phyloP scores from a whole-genome alignment of 2,888 invertebrate genomes.

The Oscheius sp. region DNA sequence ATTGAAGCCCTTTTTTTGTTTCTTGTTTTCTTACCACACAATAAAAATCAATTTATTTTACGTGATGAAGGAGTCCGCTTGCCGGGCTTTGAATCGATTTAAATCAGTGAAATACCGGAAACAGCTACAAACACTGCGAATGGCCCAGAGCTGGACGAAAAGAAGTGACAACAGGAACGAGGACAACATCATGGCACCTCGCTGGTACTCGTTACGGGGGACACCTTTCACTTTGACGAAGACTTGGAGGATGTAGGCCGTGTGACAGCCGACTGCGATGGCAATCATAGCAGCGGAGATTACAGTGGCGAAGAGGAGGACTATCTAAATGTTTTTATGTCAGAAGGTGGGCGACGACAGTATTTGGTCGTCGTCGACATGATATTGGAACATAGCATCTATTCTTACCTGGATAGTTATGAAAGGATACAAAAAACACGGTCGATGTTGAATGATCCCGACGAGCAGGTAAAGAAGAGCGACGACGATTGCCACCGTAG shows the following conservation, averaged over 20 bases:
- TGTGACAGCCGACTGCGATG: conserved; percentile 54
- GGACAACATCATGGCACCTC: conserved; percentile 41
- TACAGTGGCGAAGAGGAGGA: conserved; percentile 51
- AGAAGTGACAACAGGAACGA: conserved; percentile 48
- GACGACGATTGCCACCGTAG: conserved; percentile 55
- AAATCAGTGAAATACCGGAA: conserved; percentile 58
- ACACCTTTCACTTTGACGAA: conserved; percentile 42
- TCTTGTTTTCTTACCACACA: conserved; percentile 22
- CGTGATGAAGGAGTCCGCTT: conserved; percentile 30
- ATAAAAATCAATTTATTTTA: conserved; percentile 12
- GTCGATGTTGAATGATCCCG: conserved; percentile 59
- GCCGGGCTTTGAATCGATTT: conserved; percentile 48
- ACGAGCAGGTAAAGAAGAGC: conserved; percentile 61
- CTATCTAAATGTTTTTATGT: conserved; percentile 44
- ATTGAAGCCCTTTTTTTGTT: conserved; percentile 31
- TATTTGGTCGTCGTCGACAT: too few relatives aligned
- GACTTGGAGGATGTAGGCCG: conserved; percentile 45
- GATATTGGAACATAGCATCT: too few relatives aligned
- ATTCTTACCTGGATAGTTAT: conserved; percentile 59
- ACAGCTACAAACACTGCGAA: conserved; percentile 59
- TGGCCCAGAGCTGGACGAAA: conserved; percentile 59
- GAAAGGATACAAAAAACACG: conserved; percentile 56
- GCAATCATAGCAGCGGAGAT: conserved; percentile 53
- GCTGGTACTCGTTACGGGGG: conserved; percentile 31
- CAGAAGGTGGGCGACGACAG: too few relatives aligned